Conservation (phyloP, 1,140 invertebrate genomes). For the Eriosoma lanigerum region DNA sequence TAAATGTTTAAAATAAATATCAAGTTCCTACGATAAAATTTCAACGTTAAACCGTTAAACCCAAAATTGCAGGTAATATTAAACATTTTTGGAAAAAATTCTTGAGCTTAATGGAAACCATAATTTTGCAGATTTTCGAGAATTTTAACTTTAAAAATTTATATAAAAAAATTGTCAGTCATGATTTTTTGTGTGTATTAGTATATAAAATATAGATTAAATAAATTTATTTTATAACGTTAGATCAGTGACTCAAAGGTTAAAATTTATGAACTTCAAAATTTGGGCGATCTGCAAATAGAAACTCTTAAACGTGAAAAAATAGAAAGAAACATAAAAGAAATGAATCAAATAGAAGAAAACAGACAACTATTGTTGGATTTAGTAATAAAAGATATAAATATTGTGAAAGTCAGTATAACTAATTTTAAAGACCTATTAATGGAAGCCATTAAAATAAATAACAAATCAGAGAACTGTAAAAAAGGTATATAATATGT, state of each 20-base stretch:
- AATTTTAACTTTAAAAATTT: too few relatives aligned
- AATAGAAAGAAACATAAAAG: not conserved
- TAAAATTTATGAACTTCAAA: not conserved
- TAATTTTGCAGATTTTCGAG: too few relatives aligned
- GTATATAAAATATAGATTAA: too few relatives aligned
- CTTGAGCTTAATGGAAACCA: too few relatives aligned
- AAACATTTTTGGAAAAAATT: too few relatives aligned
- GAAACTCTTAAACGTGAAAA: not conserved
- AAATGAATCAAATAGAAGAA: not conserved
- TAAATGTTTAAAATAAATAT: too few relatives aligned
- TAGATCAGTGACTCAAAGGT: not conserved
- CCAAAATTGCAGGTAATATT: too few relatives aligned
- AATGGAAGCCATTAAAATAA: not conserved
- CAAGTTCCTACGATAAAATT: too few relatives aligned
- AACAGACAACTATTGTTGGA: not conserved
- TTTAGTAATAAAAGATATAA: not conserved
- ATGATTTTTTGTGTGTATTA: too few relatives aligned
- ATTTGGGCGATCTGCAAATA: not conserved
- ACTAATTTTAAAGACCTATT: not conserved
- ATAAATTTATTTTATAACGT: too few relatives aligned
- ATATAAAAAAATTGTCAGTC: too few relatives aligned
- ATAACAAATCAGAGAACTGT: not conserved
- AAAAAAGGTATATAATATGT: not conserved
- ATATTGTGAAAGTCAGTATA: not conserved
- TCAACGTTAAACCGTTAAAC: too few relatives aligned